Evolutionary conservation across 2,888 invertebrate genomes (phyloP), one percentile per base, ranked within the genome.

Genomic region (Serrognathus titanus): DNA sequence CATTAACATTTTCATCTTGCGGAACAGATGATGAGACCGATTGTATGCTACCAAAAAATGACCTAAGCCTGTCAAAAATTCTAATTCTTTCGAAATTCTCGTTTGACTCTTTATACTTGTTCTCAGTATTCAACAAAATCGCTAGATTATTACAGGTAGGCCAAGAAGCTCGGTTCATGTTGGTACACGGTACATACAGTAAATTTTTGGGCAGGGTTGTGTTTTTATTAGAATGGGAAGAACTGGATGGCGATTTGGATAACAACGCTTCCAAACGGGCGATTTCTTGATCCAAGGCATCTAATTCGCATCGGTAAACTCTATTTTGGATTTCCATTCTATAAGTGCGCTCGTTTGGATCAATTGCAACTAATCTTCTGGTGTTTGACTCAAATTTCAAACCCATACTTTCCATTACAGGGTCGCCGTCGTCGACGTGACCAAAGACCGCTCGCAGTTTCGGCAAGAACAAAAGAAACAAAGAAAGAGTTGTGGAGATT

Each of bases 251-350:
- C 54, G 9, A 56, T 13, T 37, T 59, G 56, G 6, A 61, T 6
- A 87, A 79, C 62, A 91, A 72, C 53, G 86, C 78, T 70, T 92
- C 91, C 64, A 93, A 76, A 55, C 88, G 83, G 7, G 84, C 83
- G 49, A 92, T 89, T 76, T 93, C 92, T 48, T 85, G 83, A 72
- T 93, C 92, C 48, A 92, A 74, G 11, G 87, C 86, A 7, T 87
- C 86, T 63, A 95, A 85, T 75, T 94, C 92, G 63, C 89, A 83
- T 71, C 88, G 87, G 73, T 93, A 94, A 4, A 94, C 94, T 65
- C 89, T 85, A 77, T 95, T 95, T 77, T 94, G 94, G 51, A 95
- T 91, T 76, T 95, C 93, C 47, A 94, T 90, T 56, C 95, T 82
- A 74, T 92, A 92, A 69, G 90, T 87, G 11, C 91, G 77, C 70